phyloP scores from a whole-genome alignment of 2,797 vertebrate genomes.

The Eulemur coronatus region DNA sequence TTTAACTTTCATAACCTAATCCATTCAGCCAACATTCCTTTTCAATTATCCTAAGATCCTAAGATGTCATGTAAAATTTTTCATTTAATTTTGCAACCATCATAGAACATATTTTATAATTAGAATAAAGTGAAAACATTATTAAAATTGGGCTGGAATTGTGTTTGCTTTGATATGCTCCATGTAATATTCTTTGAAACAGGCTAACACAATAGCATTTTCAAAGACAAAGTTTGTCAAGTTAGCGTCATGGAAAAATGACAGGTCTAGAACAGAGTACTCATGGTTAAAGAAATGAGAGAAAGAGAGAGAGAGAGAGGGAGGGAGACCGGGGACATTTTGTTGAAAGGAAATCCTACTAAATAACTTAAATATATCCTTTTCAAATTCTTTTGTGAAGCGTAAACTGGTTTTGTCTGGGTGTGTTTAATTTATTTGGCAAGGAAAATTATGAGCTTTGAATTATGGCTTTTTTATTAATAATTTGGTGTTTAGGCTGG shows the following conservation, averaged over 20 bases:
- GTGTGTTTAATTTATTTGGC: neutral
- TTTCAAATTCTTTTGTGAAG: neutral
- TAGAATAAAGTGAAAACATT: neutral
- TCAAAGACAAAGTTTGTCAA: neutral
- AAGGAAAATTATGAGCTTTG: neutral
- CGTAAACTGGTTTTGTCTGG: neutral
- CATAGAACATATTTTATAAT: constrained; percentile 53
- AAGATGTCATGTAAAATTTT: constrained; percentile 24
- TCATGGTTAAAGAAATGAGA: neutral
- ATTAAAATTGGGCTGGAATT: constrained; percentile 38
- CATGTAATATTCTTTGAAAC: constrained; percentile 29
- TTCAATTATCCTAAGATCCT: constrained; percentile 2
- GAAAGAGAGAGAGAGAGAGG: too few relatives aligned
- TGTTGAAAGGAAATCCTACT: neutral
- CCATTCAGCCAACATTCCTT: neutral
- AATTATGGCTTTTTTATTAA: neutral
- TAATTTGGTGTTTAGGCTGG: neutral
- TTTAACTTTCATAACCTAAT: neutral
- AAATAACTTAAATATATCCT: neutral
- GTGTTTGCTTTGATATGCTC: constrained; percentile 21
- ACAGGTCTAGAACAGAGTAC: neutral
- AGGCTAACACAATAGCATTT: neutral
- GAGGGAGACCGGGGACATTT: rapidly evolving
- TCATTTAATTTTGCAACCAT: constrained; percentile 48
- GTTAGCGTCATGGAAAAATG: neutral